These are phyloP conservation scores for Drosophila azteca DNA, from an alignment of 1,140 invertebrate genomes.

Conservation along the genomic window DNA sequence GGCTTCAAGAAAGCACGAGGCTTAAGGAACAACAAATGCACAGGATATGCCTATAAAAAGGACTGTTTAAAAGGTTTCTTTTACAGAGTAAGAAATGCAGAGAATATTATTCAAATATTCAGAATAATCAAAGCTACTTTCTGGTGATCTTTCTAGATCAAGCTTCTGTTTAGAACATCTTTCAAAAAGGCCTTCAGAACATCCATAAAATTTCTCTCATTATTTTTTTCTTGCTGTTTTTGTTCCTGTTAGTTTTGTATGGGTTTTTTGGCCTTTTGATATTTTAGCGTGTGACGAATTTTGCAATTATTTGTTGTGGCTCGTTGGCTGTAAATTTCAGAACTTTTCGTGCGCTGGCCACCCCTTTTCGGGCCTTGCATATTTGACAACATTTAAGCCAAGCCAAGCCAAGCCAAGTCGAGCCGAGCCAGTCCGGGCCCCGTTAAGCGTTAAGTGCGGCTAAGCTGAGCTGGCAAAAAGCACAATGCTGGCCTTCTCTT, in stretches of 20 bases:
- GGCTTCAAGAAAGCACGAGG: too few species aligned
- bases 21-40: too few species aligned
- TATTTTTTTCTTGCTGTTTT: not conserved
- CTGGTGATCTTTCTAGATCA: too few species aligned
- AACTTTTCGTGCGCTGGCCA: conserved; percentile 57
- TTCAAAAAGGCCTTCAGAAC: too few species aligned
- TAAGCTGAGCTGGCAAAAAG: conserved; percentile 13
- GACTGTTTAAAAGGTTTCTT: too few species aligned
- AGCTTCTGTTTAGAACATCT: too few species aligned
- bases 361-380: conserved; percentile 46
- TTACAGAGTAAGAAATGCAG: too few species aligned
- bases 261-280: conserved; percentile 9
- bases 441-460: conserved; percentile 16
- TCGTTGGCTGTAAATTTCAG: conserved; percentile 64
- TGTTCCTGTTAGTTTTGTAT: not conserved
- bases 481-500: conserved; percentile 44
- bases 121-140: too few species aligned
- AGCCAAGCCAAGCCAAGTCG: conserved; percentile 1
- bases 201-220: not conserved
- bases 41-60: too few species aligned
- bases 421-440: not conserved
- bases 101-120: too few species aligned
- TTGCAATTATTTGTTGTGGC: conserved; percentile 73
- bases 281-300: conserved; percentile 71
- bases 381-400: conserved; percentile 56